phyloP scores from a whole-genome alignment of 1,140 invertebrate genomes.

The Drosophila mayri region DNA sequence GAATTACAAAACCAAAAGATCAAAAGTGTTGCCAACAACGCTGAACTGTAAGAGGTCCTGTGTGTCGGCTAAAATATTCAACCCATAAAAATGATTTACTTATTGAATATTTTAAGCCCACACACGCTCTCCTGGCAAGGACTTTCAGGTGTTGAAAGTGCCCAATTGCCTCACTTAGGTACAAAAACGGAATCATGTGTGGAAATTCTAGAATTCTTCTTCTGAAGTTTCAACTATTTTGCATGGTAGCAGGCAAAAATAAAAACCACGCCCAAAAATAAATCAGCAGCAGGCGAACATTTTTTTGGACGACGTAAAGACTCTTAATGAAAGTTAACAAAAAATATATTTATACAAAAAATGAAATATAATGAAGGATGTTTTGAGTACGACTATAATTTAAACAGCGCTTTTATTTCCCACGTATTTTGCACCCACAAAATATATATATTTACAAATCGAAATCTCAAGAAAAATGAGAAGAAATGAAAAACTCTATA shows the following conservation, averaged over 20 bases:
- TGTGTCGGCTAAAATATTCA: slow-evolving; percentile 72
- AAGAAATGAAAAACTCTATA: slow-evolving; percentile 33
- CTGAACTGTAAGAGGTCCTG: slow-evolving; percentile 44
- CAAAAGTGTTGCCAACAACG: slow-evolving; percentile 39
- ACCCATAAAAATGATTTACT: neutral
- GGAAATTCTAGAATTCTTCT: slow-evolving; percentile 63
- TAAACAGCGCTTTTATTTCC: slow-evolving; percentile 60
- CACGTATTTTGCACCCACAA: slow-evolving; percentile 72
- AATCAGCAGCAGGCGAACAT: slow-evolving; percentile 37
- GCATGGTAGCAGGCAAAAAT: slow-evolving; percentile 78
- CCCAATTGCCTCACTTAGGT: slow-evolving; percentile 7
- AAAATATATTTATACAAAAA: slow-evolving; percentile 20
- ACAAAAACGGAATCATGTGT: slow-evolving; percentile 75
- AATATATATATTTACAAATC: slow-evolving; percentile 29
- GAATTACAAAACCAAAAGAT: slow-evolving; percentile 84
- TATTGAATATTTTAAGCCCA: slow-evolving; percentile 72
- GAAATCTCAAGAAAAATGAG: slow-evolving; percentile 51
- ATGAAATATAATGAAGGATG: slow-evolving; percentile 16
- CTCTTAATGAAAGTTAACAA: slow-evolving; percentile 84
- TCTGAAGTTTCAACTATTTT: slow-evolving; percentile 84
- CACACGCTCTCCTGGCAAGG: slow-evolving; percentile 25
- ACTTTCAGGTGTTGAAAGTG: slow-evolving; percentile 23
- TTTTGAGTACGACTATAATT: slow-evolving; percentile 56
- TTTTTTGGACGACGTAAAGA: slow-evolving; percentile 84
- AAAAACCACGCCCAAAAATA: slow-evolving; percentile 78